Evolutionary conservation across 2,113 vertebrate species (phyloP).

Genomic region (Tyrannus savana): DNA sequence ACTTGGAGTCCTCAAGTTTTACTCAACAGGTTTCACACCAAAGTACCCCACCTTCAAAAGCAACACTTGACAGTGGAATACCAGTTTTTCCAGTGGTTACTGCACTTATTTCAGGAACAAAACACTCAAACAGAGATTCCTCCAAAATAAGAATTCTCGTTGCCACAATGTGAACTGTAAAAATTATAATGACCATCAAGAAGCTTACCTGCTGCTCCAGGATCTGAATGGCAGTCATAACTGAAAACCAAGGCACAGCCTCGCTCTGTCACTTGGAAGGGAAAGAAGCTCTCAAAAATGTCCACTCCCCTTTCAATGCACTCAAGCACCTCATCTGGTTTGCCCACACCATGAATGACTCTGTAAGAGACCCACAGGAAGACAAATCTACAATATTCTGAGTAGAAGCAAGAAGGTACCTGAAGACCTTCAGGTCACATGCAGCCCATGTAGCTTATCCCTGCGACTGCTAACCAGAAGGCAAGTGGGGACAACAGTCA

Average conservation of each 20-base stretch:
- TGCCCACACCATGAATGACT: conserved; percentile 88
- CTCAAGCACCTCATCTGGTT: conserved; percentile 89
- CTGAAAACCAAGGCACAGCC: conserved; percentile 89
- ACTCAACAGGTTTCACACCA: not conserved
- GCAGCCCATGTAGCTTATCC: not conserved
- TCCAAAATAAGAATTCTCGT: not conserved
- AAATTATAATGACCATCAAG: not conserved
- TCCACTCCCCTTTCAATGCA: conserved; percentile 92
- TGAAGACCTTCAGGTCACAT: not conserved
- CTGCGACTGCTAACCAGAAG: not conserved
- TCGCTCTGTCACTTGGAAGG: conserved; percentile 91
- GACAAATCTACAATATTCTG: not conserved
- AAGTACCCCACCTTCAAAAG: not conserved
- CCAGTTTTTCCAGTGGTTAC: not conserved
- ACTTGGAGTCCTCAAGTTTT: not conserved
- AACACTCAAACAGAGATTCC: not conserved
- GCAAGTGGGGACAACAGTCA: not conserved
- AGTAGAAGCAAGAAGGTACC: not conserved
- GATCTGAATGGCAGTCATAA: conserved; percentile 76
- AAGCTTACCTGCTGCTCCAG: conserved; percentile 83
- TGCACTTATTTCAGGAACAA: not conserved
- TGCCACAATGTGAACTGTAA: not conserved
- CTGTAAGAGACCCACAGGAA: conserved; percentile 68
- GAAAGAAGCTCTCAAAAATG: conserved; percentile 94
- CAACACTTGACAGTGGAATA: not conserved